These are phyloP conservation scores for Psittacara wagleri DNA, from an alignment of 2,113 vertebrate species.

Conservation along the genomic window DNA sequence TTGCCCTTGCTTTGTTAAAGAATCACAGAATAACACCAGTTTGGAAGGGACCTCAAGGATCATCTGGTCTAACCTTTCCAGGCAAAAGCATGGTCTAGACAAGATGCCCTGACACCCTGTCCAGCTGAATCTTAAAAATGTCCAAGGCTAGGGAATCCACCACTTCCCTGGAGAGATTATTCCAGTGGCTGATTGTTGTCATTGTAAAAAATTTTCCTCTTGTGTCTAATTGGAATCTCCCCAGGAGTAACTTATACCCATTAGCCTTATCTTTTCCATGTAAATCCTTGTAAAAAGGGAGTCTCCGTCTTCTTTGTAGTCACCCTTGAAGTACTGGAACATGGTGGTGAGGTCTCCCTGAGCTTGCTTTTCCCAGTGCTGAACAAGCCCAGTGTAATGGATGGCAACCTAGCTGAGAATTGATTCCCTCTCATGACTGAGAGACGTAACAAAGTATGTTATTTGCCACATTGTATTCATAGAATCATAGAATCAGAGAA, in stretches of 20 bases:
- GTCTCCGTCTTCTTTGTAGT: neutral
- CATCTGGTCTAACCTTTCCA: neutral
- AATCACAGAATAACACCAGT: neutral
- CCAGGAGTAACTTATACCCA: neutral
- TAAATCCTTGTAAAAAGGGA: neutral
- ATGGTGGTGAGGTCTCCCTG: no score
- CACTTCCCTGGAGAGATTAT: neutral
- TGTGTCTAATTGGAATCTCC: neutral
- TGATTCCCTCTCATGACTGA: neutral
- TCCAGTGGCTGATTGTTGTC: neutral
- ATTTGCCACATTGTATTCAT: neutral
- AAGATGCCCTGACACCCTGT: neutral
- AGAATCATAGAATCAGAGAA: no score
- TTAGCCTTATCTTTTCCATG: neutral
- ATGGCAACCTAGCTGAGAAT: neutral
- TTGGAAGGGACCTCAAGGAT: neutral
- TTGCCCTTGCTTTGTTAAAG: neutral
- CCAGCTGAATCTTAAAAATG: neutral
- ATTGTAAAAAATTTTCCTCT: neutral
- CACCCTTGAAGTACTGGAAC: no score
- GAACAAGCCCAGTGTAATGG: neutral
- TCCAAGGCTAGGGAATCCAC: neutral
- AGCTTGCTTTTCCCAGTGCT: no score
- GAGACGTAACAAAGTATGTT: neutral
- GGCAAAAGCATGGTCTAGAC: neutral